Evolutionary conservation across 2,113 vertebrate species (phyloP).

Genomic region (Fukomys damarensis): DNA sequence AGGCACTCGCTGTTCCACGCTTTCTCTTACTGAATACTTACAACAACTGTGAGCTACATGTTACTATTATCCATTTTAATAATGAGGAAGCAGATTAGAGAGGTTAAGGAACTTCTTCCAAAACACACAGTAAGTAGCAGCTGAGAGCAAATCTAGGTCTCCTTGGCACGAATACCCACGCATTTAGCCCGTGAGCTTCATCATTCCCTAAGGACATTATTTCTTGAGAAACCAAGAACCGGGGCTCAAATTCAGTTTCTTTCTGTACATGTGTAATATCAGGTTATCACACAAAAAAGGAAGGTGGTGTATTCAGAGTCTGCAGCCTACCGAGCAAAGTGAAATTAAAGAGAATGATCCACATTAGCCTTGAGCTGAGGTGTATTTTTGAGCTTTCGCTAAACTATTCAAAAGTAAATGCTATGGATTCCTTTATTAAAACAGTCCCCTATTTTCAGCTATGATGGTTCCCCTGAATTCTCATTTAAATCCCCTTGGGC

Average conservation of each 20-base stretch:
- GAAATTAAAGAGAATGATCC: background rate
- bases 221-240: slow-evolving; percentile 36
- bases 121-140: background rate
- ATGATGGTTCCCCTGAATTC: background rate
- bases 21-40: background rate
- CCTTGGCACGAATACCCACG: background rate
- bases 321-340: background rate
- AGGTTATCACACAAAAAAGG: background rate
- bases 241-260: background rate
- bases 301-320: background rate
- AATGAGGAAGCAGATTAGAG: background rate
- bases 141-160: slow-evolving; percentile 9
- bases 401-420: background rate
- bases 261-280: background rate
- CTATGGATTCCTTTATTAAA: background rate
- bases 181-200: background rate
- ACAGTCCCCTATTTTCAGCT: background rate
- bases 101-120: background rate
- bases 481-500: background rate
- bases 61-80: background rate
- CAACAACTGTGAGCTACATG: background rate
- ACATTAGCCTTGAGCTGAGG: background rate
- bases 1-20: background rate
- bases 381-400: background rate
- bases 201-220: background rate